Percentiles rank a stretch among this genome's conserved stretches.
Evolutionary conservation across 2,113 vertebrate genomes (phyloP).

Genomic region (Lepus timidus): DNA sequence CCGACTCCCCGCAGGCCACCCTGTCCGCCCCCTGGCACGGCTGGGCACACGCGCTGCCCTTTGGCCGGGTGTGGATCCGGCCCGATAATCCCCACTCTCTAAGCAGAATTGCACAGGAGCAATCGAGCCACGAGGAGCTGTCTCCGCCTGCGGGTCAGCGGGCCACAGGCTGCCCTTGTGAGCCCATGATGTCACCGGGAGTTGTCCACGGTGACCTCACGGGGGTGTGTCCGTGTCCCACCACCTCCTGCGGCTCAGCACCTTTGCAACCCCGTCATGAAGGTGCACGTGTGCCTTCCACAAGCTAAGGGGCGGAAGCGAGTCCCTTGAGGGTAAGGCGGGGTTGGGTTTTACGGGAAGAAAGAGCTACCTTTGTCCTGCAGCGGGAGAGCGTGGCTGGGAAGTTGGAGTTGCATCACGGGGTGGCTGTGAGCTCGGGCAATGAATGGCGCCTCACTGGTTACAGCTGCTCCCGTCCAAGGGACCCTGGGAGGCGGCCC

Average conservation of each 20-base stretch:
- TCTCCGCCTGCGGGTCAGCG: neutral
- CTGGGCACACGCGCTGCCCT: neutral
- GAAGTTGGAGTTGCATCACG: slow-evolving; percentile 76
- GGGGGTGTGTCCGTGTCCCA: neutral
- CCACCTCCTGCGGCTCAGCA: slow-evolving; percentile 30
- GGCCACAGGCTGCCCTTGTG: slow-evolving; percentile 51
- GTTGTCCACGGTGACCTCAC: slow-evolving; percentile 41
- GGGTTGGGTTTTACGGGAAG: slow-evolving; percentile 72
- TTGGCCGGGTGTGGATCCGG: neutral
- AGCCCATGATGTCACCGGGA: slow-evolving; percentile 58
- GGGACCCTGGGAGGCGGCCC: neutral
- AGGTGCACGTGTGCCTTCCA: neutral
- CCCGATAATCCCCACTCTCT: neutral
- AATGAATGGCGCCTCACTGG: slow-evolving; percentile 25
- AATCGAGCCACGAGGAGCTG: neutral
- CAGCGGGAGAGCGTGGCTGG: slow-evolving; percentile 67
- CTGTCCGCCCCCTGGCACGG: too few species aligned
- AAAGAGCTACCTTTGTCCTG: slow-evolving; percentile 70
- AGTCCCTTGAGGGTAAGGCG: slow-evolving; percentile 51
- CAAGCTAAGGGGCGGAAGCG: neutral
- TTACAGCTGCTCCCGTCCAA: too few species aligned
- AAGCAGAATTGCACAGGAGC: neutral
- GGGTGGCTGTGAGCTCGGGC: slow-evolving; percentile 53
- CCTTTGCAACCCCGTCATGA: neutral
- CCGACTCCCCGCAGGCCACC: fast-evolving